A percentile compares a stretch with the other conserved stretches of the same genome.
phyloP scores from a whole-genome alignment of 23 tunicate genomes.

The Trididemnum clinides region DNA sequence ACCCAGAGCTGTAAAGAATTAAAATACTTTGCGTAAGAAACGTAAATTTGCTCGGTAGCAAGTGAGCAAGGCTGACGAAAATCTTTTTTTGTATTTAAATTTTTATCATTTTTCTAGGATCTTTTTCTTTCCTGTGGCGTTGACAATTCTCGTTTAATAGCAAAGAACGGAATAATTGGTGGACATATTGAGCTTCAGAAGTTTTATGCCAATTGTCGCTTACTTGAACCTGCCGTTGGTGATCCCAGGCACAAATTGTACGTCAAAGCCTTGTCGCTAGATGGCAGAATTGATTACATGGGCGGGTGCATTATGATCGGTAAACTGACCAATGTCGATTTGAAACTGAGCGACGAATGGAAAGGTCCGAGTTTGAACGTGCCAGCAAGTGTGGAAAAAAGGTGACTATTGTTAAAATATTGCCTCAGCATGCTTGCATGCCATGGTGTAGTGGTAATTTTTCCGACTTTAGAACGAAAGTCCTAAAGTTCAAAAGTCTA shows the following conservation, averaged over 20 bases:
- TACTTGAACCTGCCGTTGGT: conserved; percentile 51
- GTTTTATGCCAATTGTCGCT: conserved; percentile 71
- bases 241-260: conserved; percentile 71
- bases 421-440: background rate
- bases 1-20: no score
- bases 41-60: no score
- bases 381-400: conserved; percentile 40
- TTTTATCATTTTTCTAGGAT: no score
- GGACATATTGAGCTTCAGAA: conserved; percentile 76
- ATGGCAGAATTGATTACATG: conserved; percentile 91
- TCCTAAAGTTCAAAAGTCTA: no score
- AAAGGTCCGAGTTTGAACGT: conserved; percentile 53
- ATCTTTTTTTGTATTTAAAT: no score
- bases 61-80: no score
- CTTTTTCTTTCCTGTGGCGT: conserved; percentile 68
- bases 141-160: conserved; percentile 61
- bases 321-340: conserved; percentile 52
- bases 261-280: conserved; percentile 53
- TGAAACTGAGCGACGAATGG: conserved; percentile 87
- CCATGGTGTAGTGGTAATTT: no score
- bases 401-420: background rate
- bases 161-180: conserved; percentile 84
- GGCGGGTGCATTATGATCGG: conserved; percentile 96
- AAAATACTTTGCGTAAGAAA: no score
- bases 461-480: no score